phyloP scores from a whole-genome alignment of 2,888 invertebrate species.

The Gryllus longicercus region DNA sequence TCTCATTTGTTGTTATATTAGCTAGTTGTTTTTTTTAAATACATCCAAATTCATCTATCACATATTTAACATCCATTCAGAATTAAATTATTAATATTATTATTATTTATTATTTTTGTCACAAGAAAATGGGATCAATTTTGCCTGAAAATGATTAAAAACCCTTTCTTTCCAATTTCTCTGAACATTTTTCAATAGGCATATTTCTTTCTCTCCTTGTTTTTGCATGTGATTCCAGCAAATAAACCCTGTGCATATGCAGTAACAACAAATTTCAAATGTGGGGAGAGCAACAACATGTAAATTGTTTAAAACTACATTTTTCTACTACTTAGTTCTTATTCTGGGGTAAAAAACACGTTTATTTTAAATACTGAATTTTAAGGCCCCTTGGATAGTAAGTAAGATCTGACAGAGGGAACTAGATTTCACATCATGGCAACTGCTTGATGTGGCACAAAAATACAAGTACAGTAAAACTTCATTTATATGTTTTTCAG shows the following conservation, averaged over 20 bases:
- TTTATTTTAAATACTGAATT: background rate
- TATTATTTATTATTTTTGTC: too few species aligned
- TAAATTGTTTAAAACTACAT: background rate
- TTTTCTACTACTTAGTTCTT: background rate
- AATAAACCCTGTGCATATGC: background rate
- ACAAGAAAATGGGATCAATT: too few species aligned
- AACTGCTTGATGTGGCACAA: background rate
- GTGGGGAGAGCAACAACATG: background rate
- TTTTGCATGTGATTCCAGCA: background rate
- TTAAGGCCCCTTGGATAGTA: conserved; percentile 29
- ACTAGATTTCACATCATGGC: background rate
- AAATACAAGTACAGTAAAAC: background rate
- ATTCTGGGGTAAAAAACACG: background rate
- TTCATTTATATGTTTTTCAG: too few species aligned
- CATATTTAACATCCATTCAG: too few species aligned
- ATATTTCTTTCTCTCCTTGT: background rate
- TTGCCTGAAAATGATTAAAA: background rate
- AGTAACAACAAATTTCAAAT: background rate
- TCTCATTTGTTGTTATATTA: too few species aligned
- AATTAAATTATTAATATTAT: too few species aligned
- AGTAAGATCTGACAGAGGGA: conserved; percentile 1
- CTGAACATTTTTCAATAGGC: background rate
- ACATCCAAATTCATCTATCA: too few species aligned
- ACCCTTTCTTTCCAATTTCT: background rate
- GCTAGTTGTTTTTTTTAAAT: too few species aligned